Conservation (phyloP, 1,140 invertebrate species). For the Lamellibrachia luymesi region DNA sequence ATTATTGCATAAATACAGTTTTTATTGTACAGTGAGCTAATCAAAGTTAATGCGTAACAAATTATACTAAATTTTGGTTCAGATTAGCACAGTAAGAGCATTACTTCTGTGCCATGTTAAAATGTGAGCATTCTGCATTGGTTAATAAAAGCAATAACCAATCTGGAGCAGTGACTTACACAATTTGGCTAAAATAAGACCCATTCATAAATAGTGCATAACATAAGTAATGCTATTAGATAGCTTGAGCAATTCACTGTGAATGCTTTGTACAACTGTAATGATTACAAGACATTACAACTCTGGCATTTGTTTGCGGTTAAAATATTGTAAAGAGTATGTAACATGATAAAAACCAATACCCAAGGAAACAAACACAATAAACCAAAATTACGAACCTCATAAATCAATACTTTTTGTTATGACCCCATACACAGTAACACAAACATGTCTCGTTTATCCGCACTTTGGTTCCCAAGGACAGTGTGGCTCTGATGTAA, state of each 20-base stretch:
- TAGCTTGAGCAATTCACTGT: conserved; percentile 4
- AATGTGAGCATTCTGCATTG: neutral
- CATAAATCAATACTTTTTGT: neutral
- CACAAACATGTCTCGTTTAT: too few species aligned
- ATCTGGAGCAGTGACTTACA: neutral
- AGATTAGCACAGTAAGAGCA: neutral
- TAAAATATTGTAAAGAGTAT: neutral
- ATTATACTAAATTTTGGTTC: neutral
- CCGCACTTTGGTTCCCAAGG: too few species aligned
- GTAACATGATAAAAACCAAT: neutral
- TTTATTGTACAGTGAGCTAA: neutral
- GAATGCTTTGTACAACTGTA: neutral
- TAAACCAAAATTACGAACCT: neutral
- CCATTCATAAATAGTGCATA: conserved; percentile 1
- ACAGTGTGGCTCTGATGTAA: too few species aligned
- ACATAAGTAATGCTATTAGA: neutral
- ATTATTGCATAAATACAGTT: neutral
- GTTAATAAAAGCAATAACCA: neutral
- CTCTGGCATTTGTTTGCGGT: neutral
- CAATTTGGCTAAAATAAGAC: neutral
- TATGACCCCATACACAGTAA: neutral
- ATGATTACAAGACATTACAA: neutral
- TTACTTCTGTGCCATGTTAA: neutral
- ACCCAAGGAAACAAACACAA: neutral
- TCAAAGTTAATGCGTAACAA: neutral